phyloP scores from a whole-genome alignment of 2,797 vertebrate species.

The Oreortyx pictus region DNA sequence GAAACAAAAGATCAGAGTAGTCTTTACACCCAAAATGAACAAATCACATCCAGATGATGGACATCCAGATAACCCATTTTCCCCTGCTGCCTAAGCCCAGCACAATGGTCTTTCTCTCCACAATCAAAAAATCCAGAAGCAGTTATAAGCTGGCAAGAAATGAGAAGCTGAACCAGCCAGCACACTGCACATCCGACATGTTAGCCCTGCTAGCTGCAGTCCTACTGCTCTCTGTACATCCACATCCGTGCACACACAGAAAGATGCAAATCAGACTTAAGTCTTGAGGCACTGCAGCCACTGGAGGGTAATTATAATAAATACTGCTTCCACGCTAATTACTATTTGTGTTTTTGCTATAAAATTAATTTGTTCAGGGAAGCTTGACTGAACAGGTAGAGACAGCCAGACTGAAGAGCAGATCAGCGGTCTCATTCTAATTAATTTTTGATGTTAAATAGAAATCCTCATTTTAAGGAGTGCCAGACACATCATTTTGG shows the following conservation, averaged over 20 bases:
- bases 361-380: not conserved
- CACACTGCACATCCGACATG: not conserved
- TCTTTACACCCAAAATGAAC: conserved; percentile 10
- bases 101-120: not conserved
- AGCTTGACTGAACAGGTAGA: not conserved
- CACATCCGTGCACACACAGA: not conserved
- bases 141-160: conserved; percentile 21
- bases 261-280: conserved; percentile 38
- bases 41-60: not conserved
- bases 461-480: not conserved
- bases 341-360: not conserved
- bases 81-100: not conserved
- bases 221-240: not conserved
- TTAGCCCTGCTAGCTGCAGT: conserved; percentile 11
- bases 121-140: conserved; percentile 13
- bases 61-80: not conserved
- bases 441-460: conserved; percentile 22
- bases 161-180: not conserved
- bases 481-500: not conserved
- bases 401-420: not conserved
- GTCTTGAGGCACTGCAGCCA: not conserved
- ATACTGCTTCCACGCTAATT: not conserved
- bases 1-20: not conserved
- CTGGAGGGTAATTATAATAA: not conserved
- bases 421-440: not conserved